These are phyloP conservation scores for Limonius californicus DNA, from an alignment of 1,140 invertebrate genomes.

Conservation along the genomic window DNA sequence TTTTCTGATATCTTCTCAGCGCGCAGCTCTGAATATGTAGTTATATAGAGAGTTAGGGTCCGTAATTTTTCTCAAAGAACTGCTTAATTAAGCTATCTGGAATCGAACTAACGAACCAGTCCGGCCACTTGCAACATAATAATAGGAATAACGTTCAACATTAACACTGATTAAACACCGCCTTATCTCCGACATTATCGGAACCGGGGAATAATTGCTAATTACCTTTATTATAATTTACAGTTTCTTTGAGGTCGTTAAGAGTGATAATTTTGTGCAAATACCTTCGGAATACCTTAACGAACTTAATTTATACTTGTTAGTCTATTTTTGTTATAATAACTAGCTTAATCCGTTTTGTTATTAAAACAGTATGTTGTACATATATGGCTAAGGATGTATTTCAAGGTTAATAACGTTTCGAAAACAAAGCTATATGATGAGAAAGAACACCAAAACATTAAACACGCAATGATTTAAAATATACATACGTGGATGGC, in stretches of 20 bases:
- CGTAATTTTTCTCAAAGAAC: neutral
- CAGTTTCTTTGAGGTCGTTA: neutral
- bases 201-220: slow-evolving; percentile 21
- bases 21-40: neutral
- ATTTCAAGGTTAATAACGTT: no score
- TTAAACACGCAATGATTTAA: no score
- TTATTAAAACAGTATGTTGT: no score
- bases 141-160: slow-evolving; percentile 21
- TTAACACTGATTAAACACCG: slow-evolving; percentile 25
- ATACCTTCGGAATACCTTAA: no score
- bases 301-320: neutral
- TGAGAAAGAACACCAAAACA: no score
- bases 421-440: no score
- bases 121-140: slow-evolving; percentile 18
- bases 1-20: no score
- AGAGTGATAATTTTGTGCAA: no score
- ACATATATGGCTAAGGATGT: no score
- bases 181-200: slow-evolving; percentile 20
- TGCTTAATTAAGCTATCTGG: slow-evolving; percentile 9
- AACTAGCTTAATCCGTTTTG: no score
- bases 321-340: no score
- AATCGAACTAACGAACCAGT: slow-evolving; percentile 24
- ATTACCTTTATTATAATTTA: slow-evolving; percentile 25
- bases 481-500: no score
- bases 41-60: neutral